Base-by-base conservation (phyloP, 2,888 invertebrate species). In the Xestia rhomboidea region DNA sequence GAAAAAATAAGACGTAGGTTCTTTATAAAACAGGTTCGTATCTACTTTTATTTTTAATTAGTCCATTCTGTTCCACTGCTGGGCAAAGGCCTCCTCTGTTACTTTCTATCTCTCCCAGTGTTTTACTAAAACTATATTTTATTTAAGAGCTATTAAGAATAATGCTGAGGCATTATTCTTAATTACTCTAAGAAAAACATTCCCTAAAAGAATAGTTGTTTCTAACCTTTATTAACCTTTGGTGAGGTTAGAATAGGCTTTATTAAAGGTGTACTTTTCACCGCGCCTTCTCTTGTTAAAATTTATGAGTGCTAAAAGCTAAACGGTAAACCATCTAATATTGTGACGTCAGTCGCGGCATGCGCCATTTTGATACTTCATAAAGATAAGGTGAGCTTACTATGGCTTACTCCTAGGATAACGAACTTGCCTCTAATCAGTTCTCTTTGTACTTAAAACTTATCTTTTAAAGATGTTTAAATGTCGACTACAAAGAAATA, bases 331-430 rank as follows among this genome's bases (percentile, higher is more conserved):
- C 74, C 76, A 79, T 83, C 79, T 84, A 79, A 82, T 79, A 87
- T 74, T 81, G 83, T 90, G 88, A 90, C 91, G 91, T 92, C 88
- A 89, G 79, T 77, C 84, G 74, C 81, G 77, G 83, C 64, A 75
- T 75, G 81, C 80, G 79, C 77, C 77, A 81, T 87, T 86, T 81
- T 77, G 89, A 90, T 91, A 89, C 89, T 89, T 89, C 89, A 90
- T 92, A 90, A 89, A 91, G 91, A 91, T 92, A 92, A 90, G 86
- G 69, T 68, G 79, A 88, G 81, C 63, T 73, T n/a, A n/a, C n/a
- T n/a, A n/a, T n/a, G n/a, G n/a, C n/a, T n/a, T 79, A 41, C 54
- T 38, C 51, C 44, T 15, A 60, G 51, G 51, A 72, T 79, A 64
- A 75, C 27, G 57, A 84, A 90, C 83, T 88, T 80, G 70, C 87